These are phyloP conservation scores for Drosophila sechellia DNA, from an alignment of 1,140 invertebrate genomes.

Conservation along the genomic window DNA sequence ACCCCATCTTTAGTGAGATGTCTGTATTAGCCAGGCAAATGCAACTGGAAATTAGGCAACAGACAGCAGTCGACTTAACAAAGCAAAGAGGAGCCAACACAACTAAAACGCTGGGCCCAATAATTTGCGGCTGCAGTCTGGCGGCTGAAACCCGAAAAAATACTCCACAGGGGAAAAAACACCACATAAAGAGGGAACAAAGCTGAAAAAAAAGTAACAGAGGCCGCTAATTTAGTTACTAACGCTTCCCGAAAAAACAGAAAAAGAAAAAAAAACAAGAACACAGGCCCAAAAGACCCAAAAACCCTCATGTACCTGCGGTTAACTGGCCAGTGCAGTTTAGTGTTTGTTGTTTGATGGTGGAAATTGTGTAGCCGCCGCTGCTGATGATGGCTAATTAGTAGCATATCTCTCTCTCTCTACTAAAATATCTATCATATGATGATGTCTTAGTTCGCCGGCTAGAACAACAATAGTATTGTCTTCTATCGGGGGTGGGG, in stretches of 20 bases:
- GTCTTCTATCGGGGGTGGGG: background rate
- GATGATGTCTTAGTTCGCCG: constrained; percentile 55
- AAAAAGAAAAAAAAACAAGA: background rate
- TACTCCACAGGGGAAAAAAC: constrained; percentile 2
- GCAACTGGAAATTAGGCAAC: constrained; percentile 74
- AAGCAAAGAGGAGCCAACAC: constrained; percentile 28
- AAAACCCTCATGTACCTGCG: constrained; percentile 70
- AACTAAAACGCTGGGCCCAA: constrained; percentile 35
- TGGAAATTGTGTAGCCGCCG: constrained; percentile 66
- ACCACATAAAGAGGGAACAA: constrained; percentile 31
- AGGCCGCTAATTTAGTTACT: constrained; percentile 78
- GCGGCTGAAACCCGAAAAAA: constrained; percentile 23
- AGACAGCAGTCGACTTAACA: constrained; percentile 30
- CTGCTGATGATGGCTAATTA: constrained; percentile 80
- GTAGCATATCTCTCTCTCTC: constrained; percentile 9
- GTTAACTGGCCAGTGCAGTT: constrained; percentile 58
- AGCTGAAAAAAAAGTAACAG: constrained; percentile 20
- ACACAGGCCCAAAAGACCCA: constrained; percentile 9
- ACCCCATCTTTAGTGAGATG: constrained; percentile 45
- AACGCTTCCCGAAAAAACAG: constrained; percentile 32
- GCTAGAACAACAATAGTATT: constrained; percentile 50
- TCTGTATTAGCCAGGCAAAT: constrained; percentile 74
- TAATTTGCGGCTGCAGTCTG: constrained; percentile 29
- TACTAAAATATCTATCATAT: constrained; percentile 33
- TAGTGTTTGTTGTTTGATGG: constrained; percentile 15